phyloP scores from a whole-genome alignment of 2,888 invertebrate genomes.

The Biston stratarius region DNA sequence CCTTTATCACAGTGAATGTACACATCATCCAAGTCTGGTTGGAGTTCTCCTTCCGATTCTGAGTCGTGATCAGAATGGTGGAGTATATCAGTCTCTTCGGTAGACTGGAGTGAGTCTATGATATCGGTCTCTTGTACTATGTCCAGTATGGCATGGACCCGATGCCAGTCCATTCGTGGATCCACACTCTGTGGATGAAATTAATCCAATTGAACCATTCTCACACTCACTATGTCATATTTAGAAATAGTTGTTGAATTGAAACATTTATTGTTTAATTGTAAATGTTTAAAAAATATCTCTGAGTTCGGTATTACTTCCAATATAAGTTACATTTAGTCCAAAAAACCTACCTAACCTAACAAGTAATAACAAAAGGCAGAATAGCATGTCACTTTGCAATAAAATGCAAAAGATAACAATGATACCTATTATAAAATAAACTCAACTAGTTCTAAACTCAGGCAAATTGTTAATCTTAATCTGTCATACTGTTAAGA shows the following conservation, averaged over 20 bases:
- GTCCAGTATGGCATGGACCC: slow-evolving; percentile 81
- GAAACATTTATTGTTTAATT: not conserved
- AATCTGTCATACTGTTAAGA: too few species aligned
- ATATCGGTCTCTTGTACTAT: slow-evolving; percentile 79
- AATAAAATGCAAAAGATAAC: too few species aligned
- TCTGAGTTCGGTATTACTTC: not conserved
- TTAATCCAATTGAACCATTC: slow-evolving; percentile 79
- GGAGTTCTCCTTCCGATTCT: slow-evolving; percentile 73
- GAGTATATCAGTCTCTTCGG: slow-evolving; percentile 73
- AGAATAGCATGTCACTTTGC: too few species aligned
- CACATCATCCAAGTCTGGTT: slow-evolving; percentile 60
- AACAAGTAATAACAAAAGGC: too few species aligned
- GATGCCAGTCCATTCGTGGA: slow-evolving; percentile 83
- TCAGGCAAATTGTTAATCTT: too few species aligned
- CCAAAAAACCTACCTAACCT: too few species aligned
- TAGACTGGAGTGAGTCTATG: slow-evolving; percentile 75
- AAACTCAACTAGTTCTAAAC: too few species aligned
- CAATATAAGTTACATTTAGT: too few species aligned
- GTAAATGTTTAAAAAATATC: not conserved
- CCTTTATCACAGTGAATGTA: slow-evolving; percentile 66
- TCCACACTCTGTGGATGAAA: slow-evolving; percentile 84
- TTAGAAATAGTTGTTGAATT: slow-evolving; percentile 2
- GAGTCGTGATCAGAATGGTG: slow-evolving; percentile 78
- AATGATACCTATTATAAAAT: too few species aligned
- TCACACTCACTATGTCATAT: slow-evolving; percentile 45